Evolutionary conservation across 2,888 invertebrate species (phyloP), one percentile per base, ranked within the genome.

Genomic region (Danaus chrysippus): DNA sequence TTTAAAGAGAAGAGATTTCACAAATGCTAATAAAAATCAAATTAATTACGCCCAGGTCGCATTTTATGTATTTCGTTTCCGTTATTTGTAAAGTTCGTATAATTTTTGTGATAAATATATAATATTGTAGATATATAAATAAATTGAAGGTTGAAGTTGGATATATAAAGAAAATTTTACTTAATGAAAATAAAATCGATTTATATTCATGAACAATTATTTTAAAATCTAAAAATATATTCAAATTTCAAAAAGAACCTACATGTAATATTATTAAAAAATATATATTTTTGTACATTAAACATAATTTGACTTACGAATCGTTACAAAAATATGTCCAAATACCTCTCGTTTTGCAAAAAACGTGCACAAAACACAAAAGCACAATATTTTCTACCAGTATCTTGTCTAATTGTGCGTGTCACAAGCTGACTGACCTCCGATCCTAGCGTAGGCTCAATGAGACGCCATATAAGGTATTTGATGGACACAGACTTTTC

Each of bases 391-490:
- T 58, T 58, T 61, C 62, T 59, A 63, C 56, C 61, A 61, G 58
- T 56, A 62, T 65, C 44, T 62, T 62, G 58, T 61, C 64, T 67
- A 67, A 67, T 65, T 64, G 64, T 59, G 61, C 64, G 62, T 65
- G 60, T 66, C 55, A 64, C 61, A 58, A 60, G 46, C 46, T 10
- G 54, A 62, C 69, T 68, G 74, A 75, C 76, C 76, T 75, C 76
- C 68, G 67, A 56, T 54, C 60, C 59, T 56, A 67, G 86, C 84
- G 88, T 88, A 81, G 90, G 88, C 84, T 69, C 81, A 82, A 82
- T 77, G 82, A 74, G 75, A 77, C 59, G 56, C 87, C 85, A 75
- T 84, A 84, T 76, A 73, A 59, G 81, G 81, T 66, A 59, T 68
- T 65, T 75, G 83, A 84, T 82, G 84, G 82, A 79, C 84, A 77